Percentiles rank a stretch among this genome's conserved stretches.
Conservation (phyloP, 2,888 invertebrate genomes). For the Gryllus longicercus region DNA sequence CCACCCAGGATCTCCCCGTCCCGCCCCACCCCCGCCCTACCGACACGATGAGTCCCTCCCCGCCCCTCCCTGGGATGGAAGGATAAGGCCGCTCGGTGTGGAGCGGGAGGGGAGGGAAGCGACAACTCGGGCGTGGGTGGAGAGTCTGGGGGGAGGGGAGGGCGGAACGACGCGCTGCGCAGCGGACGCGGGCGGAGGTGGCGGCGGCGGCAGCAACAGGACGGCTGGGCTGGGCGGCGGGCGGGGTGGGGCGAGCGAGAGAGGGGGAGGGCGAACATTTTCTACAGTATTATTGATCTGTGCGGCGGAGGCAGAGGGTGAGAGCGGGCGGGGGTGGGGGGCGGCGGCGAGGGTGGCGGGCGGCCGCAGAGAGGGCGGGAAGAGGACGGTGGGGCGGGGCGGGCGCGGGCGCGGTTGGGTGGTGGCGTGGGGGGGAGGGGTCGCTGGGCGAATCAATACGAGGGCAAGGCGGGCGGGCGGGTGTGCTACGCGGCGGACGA, state of each 20-base stretch:
- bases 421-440: slow-evolving; percentile 26
- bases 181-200: not conserved
- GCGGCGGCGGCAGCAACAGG: slow-evolving; percentile 25
- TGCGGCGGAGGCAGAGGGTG: slow-evolving; percentile 32
- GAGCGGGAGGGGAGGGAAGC: not conserved
- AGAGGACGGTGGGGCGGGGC: slow-evolving; percentile 20
- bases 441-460: slow-evolving; percentile 35
- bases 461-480: slow-evolving; percentile 30
- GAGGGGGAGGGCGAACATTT: slow-evolving; percentile 31
- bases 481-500: slow-evolving; percentile 27
- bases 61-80: not conserved
- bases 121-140: slow-evolving; percentile 26
- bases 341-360: slow-evolving; percentile 23
- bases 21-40: not conserved
- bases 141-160: not conserved
- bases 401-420: slow-evolving; percentile 24
- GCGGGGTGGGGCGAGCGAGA: slow-evolving; percentile 30
- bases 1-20: not conserved
- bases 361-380: slow-evolving; percentile 26
- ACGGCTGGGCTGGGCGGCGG: slow-evolving; percentile 23
- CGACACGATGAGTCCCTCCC: not conserved
- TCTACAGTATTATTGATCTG: slow-evolving; percentile 38
- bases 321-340: slow-evolving; percentile 28
- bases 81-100: not conserved
- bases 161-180: not conserved